phyloP scores from a whole-genome alignment of 2,113 vertebrate genomes.

The Rallus limicola region DNA sequence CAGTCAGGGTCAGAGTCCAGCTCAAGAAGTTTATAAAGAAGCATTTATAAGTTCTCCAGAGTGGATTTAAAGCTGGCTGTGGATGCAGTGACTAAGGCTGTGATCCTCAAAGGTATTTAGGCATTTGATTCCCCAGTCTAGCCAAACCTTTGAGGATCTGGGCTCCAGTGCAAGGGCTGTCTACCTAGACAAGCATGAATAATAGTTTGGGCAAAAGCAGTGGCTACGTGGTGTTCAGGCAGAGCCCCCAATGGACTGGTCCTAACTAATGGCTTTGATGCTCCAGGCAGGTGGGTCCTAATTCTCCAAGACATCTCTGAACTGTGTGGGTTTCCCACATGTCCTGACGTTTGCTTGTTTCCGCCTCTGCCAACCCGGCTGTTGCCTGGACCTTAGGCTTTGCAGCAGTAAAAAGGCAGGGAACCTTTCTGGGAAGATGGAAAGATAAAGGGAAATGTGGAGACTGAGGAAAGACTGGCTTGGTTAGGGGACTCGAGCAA shows the following conservation, averaged over 20 bases:
- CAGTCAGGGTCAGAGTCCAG: neutral
- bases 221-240: accelerated
- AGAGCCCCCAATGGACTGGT: neutral
- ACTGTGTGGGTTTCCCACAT: accelerated
- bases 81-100: neutral
- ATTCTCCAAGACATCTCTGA: neutral
- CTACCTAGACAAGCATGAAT: neutral
- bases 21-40: neutral
- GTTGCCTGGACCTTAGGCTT: neutral
- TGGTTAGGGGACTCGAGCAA: neutral
- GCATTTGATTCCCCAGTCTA: slow-evolving; percentile 15
- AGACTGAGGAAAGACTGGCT: neutral
- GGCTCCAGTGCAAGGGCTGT: neutral
- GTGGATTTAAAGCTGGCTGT: slow-evolving; percentile 11
- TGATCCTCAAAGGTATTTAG: slow-evolving; percentile 3
- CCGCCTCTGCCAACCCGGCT: neutral
- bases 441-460: accelerated
- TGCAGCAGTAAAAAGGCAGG: neutral
- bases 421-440: neutral
- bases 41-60: neutral
- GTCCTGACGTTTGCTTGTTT: accelerated
- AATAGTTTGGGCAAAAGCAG: neutral
- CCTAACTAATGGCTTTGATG: neutral
- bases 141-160: slow-evolving; percentile 30
- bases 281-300: neutral